phyloP scores from a whole-genome alignment of 2,797 vertebrate genomes.

The Eulemur rubriventer region DNA sequence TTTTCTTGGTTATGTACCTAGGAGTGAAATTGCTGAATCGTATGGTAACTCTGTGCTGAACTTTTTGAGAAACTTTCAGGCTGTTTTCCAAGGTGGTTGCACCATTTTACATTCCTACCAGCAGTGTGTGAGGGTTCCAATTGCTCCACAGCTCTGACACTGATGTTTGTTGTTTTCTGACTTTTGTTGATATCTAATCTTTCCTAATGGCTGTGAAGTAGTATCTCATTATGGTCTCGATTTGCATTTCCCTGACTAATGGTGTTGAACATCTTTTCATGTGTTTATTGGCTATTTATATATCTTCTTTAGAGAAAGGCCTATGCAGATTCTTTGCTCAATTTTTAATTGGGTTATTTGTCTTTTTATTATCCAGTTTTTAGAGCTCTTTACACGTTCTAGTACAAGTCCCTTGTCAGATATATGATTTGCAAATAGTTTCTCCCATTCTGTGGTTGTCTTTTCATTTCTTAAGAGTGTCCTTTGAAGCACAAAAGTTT shows the following conservation, averaged over 20 bases:
- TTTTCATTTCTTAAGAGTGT: neutral
- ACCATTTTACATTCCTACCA: neutral
- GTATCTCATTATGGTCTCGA: neutral
- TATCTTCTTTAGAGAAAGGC: neutral
- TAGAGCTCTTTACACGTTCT: neutral
- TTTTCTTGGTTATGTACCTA: neutral
- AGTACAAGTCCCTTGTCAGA: neutral
- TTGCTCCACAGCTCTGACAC: neutral
- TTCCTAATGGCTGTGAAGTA: neutral
- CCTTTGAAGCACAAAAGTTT: neutral
- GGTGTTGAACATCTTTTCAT: neutral
- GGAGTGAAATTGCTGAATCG: neutral
- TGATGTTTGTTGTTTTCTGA: neutral
- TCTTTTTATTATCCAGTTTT: neutral
- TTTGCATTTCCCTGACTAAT: slow-evolving; percentile 12
- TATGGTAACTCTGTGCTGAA: neutral
- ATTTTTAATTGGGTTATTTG: neutral
- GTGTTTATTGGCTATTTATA: neutral
- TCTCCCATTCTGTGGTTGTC: neutral
- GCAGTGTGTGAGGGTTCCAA: neutral
- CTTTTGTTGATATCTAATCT: neutral
- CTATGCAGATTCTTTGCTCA: neutral
- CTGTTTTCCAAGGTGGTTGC: neutral
- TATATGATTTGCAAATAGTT: neutral
- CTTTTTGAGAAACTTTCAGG: neutral